These are phyloP conservation scores for Apomyelois bistriatella DNA, from an alignment of 2,888 invertebrate genomes.

Conservation along the genomic window DNA sequence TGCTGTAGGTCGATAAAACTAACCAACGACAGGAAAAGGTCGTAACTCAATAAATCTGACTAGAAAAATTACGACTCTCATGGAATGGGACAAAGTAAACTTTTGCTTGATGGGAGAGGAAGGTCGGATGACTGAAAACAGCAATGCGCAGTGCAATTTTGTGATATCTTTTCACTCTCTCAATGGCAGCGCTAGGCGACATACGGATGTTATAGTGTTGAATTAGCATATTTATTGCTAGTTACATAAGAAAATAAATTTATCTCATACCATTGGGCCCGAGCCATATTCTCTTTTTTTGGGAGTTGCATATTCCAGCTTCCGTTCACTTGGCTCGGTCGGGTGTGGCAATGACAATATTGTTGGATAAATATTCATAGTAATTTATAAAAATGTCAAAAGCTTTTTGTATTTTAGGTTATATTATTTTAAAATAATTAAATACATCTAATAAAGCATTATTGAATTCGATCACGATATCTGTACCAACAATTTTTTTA, in stretches of 20 bases:
- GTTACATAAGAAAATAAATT: conserved; percentile 73
- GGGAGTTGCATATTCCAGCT: conserved; percentile 44
- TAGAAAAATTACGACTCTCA: conserved; percentile 64
- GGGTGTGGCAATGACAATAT: conserved; percentile 20
- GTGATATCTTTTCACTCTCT: conserved; percentile 78
- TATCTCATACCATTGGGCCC: conserved; percentile 66
- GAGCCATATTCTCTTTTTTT: conserved; percentile 53
- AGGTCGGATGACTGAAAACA: conserved; percentile 73
- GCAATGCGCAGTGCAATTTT: conserved; percentile 78
- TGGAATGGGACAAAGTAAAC: conserved; percentile 59
- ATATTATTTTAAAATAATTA: too few relatives aligned
- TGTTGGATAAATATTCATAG: too few relatives aligned
- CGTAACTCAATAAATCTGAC: conserved; percentile 59
- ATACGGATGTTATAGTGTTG: conserved; percentile 76
- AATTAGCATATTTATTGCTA: conserved; percentile 79
- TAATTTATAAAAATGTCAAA: too few relatives aligned
- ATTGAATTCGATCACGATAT: too few relatives aligned
- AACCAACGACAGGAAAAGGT: conserved; percentile 51
- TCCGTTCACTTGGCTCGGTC: conserved; percentile 33
- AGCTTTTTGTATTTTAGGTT: too few relatives aligned
- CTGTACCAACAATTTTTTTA: too few relatives aligned
- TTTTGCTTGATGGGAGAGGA: conserved; percentile 52
- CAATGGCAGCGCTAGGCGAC: conserved; percentile 70
- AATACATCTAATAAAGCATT: too few relatives aligned
- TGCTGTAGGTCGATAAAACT: conserved; percentile 79